A percentile compares a stretch with the other conserved stretches of the same genome.
These are phyloP conservation scores for Eufriesea mexicana DNA, from an alignment of 1,140 invertebrate species.

Conservation along the genomic window DNA sequence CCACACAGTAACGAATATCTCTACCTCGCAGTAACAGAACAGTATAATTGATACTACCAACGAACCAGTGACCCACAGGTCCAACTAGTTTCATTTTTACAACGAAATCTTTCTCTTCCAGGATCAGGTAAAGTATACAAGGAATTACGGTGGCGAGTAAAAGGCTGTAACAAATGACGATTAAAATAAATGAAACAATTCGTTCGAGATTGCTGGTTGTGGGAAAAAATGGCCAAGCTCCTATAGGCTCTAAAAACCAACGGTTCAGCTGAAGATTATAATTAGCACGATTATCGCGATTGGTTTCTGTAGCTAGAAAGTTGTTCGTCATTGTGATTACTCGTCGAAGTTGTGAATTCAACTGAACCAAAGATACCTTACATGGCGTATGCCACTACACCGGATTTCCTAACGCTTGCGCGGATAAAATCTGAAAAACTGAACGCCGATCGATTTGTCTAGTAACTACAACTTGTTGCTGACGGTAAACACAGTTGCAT, in stretches of 20 bases:
- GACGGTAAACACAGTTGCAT: neutral
- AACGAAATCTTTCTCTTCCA: conserved; percentile 14
- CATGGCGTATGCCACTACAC: fast-evolving
- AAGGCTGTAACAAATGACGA: conserved; percentile 2
- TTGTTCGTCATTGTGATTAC: neutral
- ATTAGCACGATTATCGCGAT: conserved; percentile 11
- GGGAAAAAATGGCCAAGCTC: conserved; percentile 37
- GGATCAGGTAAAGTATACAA: conserved; percentile 1
- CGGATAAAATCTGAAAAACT: neutral
- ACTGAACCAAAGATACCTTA: neutral
- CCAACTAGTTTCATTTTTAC: conserved; percentile 22
- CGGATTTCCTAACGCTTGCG: conserved; percentile 1
- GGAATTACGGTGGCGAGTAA: neutral
- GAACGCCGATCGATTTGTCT: conserved; percentile 38
- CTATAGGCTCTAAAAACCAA: conserved; percentile 54
- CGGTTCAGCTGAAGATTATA: conserved; percentile 48
- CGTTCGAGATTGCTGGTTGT: neutral
- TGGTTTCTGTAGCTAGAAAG: neutral
- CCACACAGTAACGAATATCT: conserved; percentile 45
- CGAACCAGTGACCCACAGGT: conserved; percentile 39
- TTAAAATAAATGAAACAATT: neutral
- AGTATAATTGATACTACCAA: conserved; percentile 45
- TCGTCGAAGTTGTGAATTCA: neutral
- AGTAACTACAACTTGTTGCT: conserved; percentile 23
- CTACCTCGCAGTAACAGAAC: conserved; percentile 16